Percentiles rank a stretch among this genome's conserved stretches.
These are phyloP conservation scores for Brachionus paranguensis DNA, from an alignment of 1,140 invertebrate species.

Conservation along the genomic window DNA sequence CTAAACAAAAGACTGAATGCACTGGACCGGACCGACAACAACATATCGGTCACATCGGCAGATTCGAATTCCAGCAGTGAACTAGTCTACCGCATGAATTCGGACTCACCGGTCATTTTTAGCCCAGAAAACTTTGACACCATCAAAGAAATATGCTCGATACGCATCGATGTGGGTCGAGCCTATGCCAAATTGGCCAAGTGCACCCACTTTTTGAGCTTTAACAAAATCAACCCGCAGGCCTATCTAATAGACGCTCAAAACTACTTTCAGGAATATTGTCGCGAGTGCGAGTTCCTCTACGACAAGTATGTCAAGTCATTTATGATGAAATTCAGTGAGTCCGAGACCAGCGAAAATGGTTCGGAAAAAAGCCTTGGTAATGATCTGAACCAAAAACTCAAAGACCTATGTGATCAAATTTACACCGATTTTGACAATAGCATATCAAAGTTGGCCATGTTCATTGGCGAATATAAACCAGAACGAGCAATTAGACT, in stretches of 20 bases:
- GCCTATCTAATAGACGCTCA: neutral
- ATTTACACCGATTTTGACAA: constrained; percentile 21
- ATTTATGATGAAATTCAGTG: neutral
- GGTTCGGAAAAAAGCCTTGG: neutral
- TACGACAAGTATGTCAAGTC: constrained; percentile 15
- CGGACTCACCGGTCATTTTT: neutral
- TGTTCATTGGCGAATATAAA: neutral
- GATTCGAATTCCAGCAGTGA: neutral
- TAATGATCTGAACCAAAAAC: neutral
- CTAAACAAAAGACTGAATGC: neutral
- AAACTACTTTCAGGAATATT: constrained; percentile 23
- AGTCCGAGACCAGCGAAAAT: neutral
- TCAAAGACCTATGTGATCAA: constrained; percentile 30
- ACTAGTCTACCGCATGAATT: constrained; percentile 15
- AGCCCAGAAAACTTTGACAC: neutral
- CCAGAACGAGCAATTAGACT: neutral
- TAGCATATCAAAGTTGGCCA: constrained; percentile 1
- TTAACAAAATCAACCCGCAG: neutral
- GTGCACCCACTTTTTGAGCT: constrained; percentile 6
- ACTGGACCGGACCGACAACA: neutral
- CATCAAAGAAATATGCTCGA: constrained; percentile 28
- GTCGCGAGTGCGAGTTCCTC: constrained; percentile 15
- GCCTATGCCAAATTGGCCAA: constrained; percentile 34
- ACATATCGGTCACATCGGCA: neutral
- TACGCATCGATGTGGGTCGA: constrained; percentile 28